These are phyloP conservation scores for Andricus curvator DNA, from an alignment of 2,888 invertebrate species.

Conservation along the genomic window DNA sequence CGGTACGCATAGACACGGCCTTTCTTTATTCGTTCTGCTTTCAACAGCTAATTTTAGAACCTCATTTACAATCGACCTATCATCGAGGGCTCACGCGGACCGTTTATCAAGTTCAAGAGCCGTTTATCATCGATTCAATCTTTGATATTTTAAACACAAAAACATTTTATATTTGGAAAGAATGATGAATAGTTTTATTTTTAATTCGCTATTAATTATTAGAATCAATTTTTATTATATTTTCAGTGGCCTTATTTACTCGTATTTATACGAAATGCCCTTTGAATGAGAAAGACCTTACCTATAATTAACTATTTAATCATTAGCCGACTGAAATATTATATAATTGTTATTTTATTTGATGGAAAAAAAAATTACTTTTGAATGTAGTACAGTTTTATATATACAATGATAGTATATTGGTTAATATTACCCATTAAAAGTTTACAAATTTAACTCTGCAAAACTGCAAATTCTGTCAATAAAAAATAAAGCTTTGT, in stretches of 20 bases:
- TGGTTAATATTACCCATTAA: too few species aligned
- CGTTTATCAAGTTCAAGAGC: conserved; percentile 32
- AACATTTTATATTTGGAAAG: background rate
- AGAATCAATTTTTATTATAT: background rate
- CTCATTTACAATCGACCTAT: conserved; percentile 27
- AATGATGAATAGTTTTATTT: conserved; percentile 15
- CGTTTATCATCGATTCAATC: conserved; percentile 36
- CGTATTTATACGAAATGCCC: background rate
- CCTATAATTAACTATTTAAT: too few species aligned
- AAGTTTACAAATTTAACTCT: too few species aligned
- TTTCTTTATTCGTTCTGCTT: conserved; percentile 11
- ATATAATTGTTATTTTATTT: too few species aligned
- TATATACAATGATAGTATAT: too few species aligned
- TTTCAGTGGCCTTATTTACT: background rate
- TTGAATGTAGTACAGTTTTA: too few species aligned
- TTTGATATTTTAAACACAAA: conserved; percentile 16
- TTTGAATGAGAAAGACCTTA: too few species aligned
- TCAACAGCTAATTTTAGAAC: conserved; percentile 28
- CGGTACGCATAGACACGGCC: too few species aligned
- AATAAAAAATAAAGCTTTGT: too few species aligned
- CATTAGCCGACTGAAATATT: too few species aligned
- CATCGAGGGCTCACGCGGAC: background rate
- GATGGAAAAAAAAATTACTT: too few species aligned
- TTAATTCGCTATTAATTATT: conserved; percentile 10
- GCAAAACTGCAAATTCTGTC: too few species aligned